Conservation (phyloP, 2,888 invertebrate species). For the Pycnomerus fuliginosus region DNA sequence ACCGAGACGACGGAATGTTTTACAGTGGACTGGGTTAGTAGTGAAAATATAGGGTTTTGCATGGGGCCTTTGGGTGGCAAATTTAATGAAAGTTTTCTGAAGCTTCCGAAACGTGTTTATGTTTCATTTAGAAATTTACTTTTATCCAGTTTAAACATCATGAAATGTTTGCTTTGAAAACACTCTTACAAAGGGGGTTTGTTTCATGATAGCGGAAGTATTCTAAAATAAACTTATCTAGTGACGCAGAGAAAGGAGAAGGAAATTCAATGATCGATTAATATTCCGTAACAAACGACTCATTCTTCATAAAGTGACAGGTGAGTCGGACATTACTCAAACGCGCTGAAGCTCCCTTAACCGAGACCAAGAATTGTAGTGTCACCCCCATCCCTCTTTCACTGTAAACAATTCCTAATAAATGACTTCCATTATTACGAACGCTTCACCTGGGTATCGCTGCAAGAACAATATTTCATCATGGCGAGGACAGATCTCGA, state of each 20-base stretch:
- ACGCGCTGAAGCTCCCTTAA: conserved; percentile 17
- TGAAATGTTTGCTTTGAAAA: conserved; percentile 26
- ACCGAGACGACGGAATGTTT: too few relatives aligned
- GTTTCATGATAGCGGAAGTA: conserved; percentile 24
- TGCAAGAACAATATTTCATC: conserved; percentile 39
- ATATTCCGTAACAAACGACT: conserved; percentile 23
- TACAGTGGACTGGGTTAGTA: too few relatives aligned
- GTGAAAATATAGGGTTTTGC: too few relatives aligned
- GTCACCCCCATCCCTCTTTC: conserved; percentile 16
- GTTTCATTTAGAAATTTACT: conserved; percentile 26
- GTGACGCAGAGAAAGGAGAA: conserved; percentile 18
- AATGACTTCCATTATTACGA: conserved; percentile 39
- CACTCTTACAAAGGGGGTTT: conserved; percentile 23
- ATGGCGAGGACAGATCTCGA: conserved; percentile 39
- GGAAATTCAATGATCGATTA: conserved; percentile 27
- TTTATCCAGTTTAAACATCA: conserved; percentile 26
- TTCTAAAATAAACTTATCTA: conserved; percentile 26
- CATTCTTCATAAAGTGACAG: conserved; percentile 25
- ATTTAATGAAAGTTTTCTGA: conserved; percentile 13
- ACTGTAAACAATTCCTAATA: conserved; percentile 36
- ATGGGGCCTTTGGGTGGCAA: conserved; percentile 5
- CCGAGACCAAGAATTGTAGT: conserved; percentile 22
- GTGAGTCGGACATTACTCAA: conserved; percentile 26
- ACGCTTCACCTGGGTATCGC: conserved; percentile 38
- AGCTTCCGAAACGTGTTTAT: conserved; percentile 18